phyloP scores from a whole-genome alignment of 2,797 vertebrate genomes.

The Chromis chromis region DNA sequence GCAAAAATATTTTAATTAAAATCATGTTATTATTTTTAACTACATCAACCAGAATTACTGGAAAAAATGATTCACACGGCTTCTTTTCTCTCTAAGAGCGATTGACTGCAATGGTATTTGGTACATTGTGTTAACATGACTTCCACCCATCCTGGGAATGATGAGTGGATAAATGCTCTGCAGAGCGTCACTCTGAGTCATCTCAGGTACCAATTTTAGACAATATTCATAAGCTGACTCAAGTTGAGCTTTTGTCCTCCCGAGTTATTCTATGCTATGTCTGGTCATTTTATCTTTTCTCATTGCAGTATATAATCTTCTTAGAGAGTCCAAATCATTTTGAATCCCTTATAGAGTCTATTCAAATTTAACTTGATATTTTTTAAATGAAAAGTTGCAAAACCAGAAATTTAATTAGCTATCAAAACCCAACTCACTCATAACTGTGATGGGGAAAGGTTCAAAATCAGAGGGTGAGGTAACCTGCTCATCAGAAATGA shows the following conservation, averaged over 20 bases:
- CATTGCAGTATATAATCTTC: background rate
- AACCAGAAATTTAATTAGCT: background rate
- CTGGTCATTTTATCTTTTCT: background rate
- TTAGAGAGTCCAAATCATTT: background rate
- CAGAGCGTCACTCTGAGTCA: background rate
- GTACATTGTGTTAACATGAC: conserved; percentile 12
- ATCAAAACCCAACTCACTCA: conserved; percentile 12
- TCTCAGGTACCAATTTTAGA: conserved; percentile 13
- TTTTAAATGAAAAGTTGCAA: conserved; percentile 2
- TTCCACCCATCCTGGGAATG: conserved; percentile 14
- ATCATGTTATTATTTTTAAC: background rate
- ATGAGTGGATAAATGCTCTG: background rate
- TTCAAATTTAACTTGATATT: background rate
- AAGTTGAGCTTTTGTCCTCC: conserved; percentile 9
- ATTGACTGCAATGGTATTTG: background rate
- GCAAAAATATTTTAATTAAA: too few relatives aligned
- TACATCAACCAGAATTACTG: background rate
- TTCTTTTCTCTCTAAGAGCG: background rate
- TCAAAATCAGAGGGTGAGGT: conserved; percentile 26
- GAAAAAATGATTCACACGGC: background rate
- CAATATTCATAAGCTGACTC: conserved; percentile 12
- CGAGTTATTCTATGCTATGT: background rate
- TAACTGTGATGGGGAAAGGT: conserved; percentile 2
- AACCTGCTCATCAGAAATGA: conserved; percentile 31
- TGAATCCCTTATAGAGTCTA: background rate